phyloP scores from a whole-genome alignment of 1,140 invertebrate genomes.

The Drosophila simulans region DNA sequence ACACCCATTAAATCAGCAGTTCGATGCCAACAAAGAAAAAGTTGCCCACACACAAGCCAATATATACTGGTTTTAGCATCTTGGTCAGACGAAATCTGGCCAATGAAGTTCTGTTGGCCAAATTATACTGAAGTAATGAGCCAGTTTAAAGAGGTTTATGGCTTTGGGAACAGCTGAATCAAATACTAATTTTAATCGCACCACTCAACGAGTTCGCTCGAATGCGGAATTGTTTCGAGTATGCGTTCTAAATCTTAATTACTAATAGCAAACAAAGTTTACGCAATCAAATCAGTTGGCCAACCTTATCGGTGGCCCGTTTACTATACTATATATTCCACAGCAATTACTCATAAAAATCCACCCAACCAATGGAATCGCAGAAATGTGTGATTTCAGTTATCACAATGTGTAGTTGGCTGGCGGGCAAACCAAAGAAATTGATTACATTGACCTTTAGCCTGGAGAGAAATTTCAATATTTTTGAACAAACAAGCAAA shows the following conservation, averaged over 20 bases:
- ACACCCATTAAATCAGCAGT: neutral
- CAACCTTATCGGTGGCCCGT: conserved; percentile 21
- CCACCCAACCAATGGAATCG: neutral
- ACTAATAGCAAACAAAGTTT: conserved; percentile 10
- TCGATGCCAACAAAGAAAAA: conserved; percentile 8
- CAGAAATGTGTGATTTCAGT: conserved; percentile 26
- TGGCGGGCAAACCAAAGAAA: neutral
- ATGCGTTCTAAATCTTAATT: conserved; percentile 27
- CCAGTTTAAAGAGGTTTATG: neutral
- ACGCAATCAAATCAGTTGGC: conserved; percentile 30
- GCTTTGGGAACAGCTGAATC: conserved; percentile 1
- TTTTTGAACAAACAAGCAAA: neutral
- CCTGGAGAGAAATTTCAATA: neutral
- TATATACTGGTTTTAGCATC: conserved; percentile 32
- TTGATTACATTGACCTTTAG: conserved; percentile 37
- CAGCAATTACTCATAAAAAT: conserved; percentile 61
- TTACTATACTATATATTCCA: conserved; percentile 14
- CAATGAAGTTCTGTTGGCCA: neutral
- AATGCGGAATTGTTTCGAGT: conserved; percentile 18
- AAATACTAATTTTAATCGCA: neutral
- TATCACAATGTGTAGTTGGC: conserved; percentile 23
- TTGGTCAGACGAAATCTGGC: neutral
- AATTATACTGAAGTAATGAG: neutral
- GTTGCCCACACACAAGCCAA: neutral
- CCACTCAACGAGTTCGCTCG: conserved; percentile 13